Conservation (phyloP, 2,888 invertebrate species). For the Xestia rhomboidea region DNA sequence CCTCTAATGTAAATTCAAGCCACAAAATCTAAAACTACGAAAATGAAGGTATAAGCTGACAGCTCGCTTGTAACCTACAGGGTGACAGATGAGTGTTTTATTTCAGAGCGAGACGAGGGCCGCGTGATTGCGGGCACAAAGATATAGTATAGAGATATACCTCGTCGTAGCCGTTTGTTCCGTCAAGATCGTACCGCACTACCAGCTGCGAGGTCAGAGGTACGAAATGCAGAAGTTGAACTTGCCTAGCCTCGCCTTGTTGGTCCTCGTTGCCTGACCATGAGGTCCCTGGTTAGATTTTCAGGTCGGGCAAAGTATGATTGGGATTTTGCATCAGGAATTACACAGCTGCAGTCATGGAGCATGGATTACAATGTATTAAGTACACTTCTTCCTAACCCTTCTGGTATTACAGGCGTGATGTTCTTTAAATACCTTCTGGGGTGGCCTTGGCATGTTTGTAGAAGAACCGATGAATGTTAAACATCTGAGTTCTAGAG, state of each 20-base stretch:
- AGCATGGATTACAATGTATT: background rate
- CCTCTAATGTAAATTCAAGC: background rate
- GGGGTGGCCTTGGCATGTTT: background rate
- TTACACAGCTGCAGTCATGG: background rate
- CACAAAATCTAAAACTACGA: background rate
- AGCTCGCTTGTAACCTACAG: slow-evolving; percentile 12
- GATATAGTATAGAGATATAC: slow-evolving; percentile 26
- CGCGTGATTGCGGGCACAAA: slow-evolving; percentile 53
- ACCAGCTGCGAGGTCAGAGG: background rate
- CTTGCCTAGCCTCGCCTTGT: background rate
- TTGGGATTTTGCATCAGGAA: background rate
- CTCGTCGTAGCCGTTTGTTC: slow-evolving; percentile 46
- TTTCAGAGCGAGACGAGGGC: slow-evolving; percentile 41
- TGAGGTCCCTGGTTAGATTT: background rate
- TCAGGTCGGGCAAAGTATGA: background rate
- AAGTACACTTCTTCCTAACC: background rate
- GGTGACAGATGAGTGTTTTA: slow-evolving; percentile 53
- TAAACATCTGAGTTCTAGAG: background rate
- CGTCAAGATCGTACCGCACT: slow-evolving; percentile 24
- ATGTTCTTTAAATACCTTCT: background rate
- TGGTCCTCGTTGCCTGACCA: background rate
- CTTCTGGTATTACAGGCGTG: background rate
- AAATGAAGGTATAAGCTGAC: slow-evolving; percentile 6
- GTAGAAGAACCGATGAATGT: background rate
- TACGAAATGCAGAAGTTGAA: slow-evolving; percentile 34